Percentiles rank a stretch among this genome's conserved stretches.
These are phyloP conservation scores for Gallinago undulata DNA, from an alignment of 2,113 vertebrate genomes.

Conservation along the genomic window DNA sequence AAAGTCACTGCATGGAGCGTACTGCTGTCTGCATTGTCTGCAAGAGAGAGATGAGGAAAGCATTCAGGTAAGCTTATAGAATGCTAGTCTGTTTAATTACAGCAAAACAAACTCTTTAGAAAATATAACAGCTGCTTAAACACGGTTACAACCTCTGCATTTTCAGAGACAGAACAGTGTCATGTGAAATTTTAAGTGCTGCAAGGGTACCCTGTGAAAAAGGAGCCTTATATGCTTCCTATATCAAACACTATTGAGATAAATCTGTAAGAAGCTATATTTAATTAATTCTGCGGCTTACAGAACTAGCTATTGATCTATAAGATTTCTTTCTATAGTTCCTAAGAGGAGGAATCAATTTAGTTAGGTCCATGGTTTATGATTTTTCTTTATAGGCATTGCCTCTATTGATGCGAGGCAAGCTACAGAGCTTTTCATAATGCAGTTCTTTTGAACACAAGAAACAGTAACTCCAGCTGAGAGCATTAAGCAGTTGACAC, in stretches of 20 bases:
- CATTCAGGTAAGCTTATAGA: neutral
- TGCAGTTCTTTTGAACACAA: neutral
- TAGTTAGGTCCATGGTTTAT: neutral
- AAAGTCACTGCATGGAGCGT: conserved; percentile 93
- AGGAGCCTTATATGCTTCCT: neutral
- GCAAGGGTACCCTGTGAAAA: neutral
- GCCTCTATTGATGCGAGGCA: neutral
- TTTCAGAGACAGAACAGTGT: neutral
- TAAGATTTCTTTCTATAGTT: neutral
- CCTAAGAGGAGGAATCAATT: neutral
- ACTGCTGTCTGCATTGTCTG: conserved; percentile 97
- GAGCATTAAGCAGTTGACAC: neutral
- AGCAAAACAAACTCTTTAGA: neutral
- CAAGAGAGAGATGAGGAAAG: conserved; percentile 6
- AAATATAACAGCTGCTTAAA: neutral
- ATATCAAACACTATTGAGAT: neutral
- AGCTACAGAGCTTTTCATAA: neutral
- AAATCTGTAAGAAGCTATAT: neutral
- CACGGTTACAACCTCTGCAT: neutral
- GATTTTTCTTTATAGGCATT: neutral
- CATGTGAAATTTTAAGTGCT: neutral
- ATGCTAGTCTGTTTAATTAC: neutral
- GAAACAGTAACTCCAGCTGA: neutral
- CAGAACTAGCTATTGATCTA: neutral
- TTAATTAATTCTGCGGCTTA: neutral